phyloP scores from a whole-genome alignment of 1,140 invertebrate genomes.

The Caenorhabditis inopinata region DNA sequence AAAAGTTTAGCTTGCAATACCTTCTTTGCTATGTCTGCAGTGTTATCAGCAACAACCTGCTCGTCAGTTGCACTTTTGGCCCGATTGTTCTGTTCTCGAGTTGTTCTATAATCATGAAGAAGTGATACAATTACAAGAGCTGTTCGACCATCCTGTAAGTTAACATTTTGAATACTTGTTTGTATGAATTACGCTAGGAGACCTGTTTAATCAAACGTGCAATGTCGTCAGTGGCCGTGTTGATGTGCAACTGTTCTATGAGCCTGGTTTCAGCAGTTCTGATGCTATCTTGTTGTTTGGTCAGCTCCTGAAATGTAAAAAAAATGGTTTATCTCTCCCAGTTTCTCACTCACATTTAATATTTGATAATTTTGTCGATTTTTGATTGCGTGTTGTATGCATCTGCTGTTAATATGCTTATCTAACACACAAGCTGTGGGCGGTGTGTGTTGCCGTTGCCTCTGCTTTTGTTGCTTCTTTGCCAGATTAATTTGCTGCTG shows the following conservation, averaged over 20 bases:
- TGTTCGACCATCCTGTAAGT: conserved; percentile 1
- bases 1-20: not conserved
- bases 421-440: not conserved
- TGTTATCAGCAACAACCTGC: not conserved
- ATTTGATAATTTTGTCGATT: not conserved
- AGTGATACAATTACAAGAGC: not conserved
- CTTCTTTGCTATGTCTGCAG: not conserved
- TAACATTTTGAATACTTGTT: not conserved
- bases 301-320: not conserved
- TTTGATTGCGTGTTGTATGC: not conserved
- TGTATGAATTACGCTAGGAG: not conserved
- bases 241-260: conserved; percentile 12
- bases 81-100: conserved; percentile 1
- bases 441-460: not conserved
- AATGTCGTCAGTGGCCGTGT: conserved; percentile 4
- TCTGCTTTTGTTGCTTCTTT: not conserved
- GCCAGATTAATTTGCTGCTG: conserved; percentile 6
- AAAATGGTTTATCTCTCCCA: too few relatives aligned
- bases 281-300: conserved; percentile 2
- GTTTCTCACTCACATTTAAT: not conserved
- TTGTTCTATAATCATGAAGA: not conserved
- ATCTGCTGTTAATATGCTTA: not conserved
- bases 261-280: conserved; percentile 1
- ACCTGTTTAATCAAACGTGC: conserved; percentile 16
- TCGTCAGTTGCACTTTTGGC: not conserved